phyloP scores from a whole-genome alignment of 2,888 invertebrate genomes.

The Axea sp. region DNA sequence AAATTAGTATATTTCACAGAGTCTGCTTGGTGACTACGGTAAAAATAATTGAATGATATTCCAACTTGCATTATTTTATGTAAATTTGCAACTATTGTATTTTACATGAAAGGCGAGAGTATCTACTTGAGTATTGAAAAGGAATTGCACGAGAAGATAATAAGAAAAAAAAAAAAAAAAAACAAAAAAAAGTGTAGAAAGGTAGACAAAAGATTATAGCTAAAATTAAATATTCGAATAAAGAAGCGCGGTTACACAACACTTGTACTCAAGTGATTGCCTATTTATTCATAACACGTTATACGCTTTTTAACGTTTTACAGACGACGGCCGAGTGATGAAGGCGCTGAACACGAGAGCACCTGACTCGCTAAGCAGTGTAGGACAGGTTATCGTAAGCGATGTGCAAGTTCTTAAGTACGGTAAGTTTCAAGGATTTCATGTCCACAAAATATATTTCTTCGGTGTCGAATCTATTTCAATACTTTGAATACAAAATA shows the following conservation, averaged over 20 bases:
- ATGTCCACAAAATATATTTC: too few relatives aligned
- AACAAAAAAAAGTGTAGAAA: too few relatives aligned
- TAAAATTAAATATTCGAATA: constrained; percentile 19
- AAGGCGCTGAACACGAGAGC: constrained; percentile 92
- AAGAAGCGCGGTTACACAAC: constrained; percentile 12
- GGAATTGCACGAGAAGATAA: constrained; percentile 3
- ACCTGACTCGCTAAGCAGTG: constrained; percentile 80
- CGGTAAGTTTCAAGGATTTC: constrained; percentile 68
- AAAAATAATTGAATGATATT: too few relatives aligned
- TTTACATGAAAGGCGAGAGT: constrained; percentile 48
- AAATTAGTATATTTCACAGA: constrained; percentile 21
- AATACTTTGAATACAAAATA: constrained; percentile 1
- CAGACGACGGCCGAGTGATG: constrained; percentile 93
- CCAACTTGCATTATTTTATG: constrained; percentile 31
- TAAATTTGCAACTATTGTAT: constrained; percentile 54
- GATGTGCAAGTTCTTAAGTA: constrained; percentile 80
- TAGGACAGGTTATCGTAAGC: constrained; percentile 81
- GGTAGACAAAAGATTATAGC: too few relatives aligned
- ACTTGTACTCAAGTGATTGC: constrained; percentile 27
- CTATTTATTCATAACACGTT: constrained; percentile 52
- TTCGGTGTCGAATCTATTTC: too few relatives aligned
- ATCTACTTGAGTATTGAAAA: constrained; percentile 8
- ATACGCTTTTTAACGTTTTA: constrained; percentile 54
- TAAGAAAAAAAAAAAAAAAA: not conserved
- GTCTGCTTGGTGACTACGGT: too few relatives aligned